Conservation (phyloP, 2,797 vertebrate genomes). For the Nyctibius grandis region DNA sequence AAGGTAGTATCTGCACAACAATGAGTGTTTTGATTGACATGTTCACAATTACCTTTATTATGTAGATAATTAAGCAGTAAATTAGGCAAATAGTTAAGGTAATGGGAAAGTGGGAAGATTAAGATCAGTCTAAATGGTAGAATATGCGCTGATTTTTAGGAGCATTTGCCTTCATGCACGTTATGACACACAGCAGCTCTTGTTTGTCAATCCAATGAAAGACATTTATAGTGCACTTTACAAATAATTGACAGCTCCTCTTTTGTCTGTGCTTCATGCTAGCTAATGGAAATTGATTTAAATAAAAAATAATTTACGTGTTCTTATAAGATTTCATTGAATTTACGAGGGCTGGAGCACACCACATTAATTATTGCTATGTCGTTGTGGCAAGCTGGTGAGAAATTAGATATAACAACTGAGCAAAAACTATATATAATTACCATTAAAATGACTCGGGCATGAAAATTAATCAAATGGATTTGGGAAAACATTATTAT, state of each 20-base stretch:
- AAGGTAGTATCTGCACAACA: neutral
- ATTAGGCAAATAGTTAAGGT: slow-evolving; percentile 37
- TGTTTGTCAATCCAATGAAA: slow-evolving; percentile 29
- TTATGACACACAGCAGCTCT: slow-evolving; percentile 25
- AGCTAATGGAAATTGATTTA: slow-evolving; percentile 73
- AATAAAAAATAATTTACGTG: slow-evolving; percentile 65
- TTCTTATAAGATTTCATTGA: slow-evolving; percentile 70
- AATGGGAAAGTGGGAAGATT: neutral
- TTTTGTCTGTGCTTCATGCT: slow-evolving; percentile 50
- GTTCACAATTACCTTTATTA: slow-evolving; percentile 12
- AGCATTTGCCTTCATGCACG: slow-evolving; percentile 31
- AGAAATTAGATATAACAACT: slow-evolving; percentile 71
- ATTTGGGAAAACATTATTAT: slow-evolving; percentile 60
- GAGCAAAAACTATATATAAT: slow-evolving; percentile 72
- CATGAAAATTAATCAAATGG: slow-evolving; percentile 68
- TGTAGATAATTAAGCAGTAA: slow-evolving; percentile 40
- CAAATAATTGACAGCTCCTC: slow-evolving; percentile 60
- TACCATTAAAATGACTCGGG: slow-evolving; percentile 69
- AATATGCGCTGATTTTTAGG: neutral
- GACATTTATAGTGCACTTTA: slow-evolving; percentile 58
- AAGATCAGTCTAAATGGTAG: neutral
- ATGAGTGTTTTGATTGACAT: slow-evolving; percentile 9
- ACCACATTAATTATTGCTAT: slow-evolving; percentile 69
- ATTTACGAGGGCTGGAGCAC: slow-evolving; percentile 67
- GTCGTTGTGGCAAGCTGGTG: slow-evolving; percentile 61